phyloP scores from a whole-genome alignment of 2,113 vertebrate species.

The Lampris megalopsis region DNA sequence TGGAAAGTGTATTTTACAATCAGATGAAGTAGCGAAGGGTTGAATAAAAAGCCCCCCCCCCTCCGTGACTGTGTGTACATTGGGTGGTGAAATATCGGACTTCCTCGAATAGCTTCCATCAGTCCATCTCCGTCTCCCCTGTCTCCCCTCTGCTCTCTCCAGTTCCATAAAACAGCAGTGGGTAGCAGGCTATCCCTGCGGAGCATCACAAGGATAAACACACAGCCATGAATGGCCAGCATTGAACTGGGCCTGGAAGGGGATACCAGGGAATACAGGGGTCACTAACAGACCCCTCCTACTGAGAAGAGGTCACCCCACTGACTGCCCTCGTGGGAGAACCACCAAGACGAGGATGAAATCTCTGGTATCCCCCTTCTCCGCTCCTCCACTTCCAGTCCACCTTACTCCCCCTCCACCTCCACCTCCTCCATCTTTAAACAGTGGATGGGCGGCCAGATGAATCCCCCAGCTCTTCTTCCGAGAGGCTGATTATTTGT shows the following conservation, averaged over 20 bases:
- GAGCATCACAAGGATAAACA: conserved; percentile 78
- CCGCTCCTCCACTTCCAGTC: conserved; percentile 24
- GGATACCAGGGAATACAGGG: conserved; percentile 80
- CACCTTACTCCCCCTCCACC: conserved; percentile 25
- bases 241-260: conserved; percentile 67
- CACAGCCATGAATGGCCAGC: conserved; percentile 75
- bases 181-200: conserved; percentile 69
- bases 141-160: not conserved
- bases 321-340: conserved; percentile 86
- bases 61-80: conserved; percentile 63
- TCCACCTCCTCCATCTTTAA: conserved; percentile 24
- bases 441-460: conserved; percentile 67
- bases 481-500: conserved; percentile 87
- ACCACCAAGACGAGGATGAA: conserved; percentile 84
- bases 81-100: conserved; percentile 55
- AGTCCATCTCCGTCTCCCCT: not conserved
- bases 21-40: conserved; percentile 23
- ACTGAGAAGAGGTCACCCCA: conserved; percentile 78
- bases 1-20: no score
- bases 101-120: conserved; percentile 38
- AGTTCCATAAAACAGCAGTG: conserved; percentile 69
- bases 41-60: conserved; percentile 86
- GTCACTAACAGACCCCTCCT: conserved; percentile 81
- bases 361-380: conserved; percentile 76
- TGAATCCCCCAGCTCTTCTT: conserved; percentile 78